Conservation (phyloP, 2,888 invertebrate species). For the Arenicola marina region DNA sequence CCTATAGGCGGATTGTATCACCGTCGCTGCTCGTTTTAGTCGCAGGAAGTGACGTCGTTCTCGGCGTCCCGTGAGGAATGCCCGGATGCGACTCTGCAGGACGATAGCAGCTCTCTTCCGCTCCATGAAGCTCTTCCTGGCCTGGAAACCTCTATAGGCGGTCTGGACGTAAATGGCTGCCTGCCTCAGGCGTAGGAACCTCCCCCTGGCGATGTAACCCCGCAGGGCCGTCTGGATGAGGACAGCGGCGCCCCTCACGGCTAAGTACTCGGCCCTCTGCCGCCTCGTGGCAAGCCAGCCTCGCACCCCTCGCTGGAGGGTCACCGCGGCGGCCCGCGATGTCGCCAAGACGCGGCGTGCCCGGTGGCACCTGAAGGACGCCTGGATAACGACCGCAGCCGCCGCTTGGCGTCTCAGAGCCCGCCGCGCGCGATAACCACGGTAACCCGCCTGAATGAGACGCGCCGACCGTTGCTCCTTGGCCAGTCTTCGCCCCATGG, state of each 20-base stretch:
- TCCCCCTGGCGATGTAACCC: neutral
- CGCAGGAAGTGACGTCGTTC: neutral
- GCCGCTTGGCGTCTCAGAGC: no score
- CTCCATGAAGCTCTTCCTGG: neutral
- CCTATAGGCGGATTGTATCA: conserved; percentile 31
- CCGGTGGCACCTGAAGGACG: no score
- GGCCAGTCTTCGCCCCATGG: no score
- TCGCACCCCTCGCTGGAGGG: conserved; percentile 25
- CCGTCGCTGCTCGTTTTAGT: conserved; percentile 23
- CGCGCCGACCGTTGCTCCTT: no score
- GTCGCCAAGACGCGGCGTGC: no score
- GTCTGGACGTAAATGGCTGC: neutral
- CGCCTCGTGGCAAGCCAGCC: neutral
- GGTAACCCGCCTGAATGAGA: no score
- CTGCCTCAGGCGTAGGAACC: neutral
- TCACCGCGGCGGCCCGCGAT: conserved; percentile 20
- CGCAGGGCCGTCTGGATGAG: conserved; percentile 9
- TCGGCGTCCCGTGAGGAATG: neutral
- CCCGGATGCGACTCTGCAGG: conserved; percentile 24
- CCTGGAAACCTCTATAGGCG: neutral
- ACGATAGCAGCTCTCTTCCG: conserved; percentile 17
- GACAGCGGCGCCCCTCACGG: neutral
- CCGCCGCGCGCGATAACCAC: no score
- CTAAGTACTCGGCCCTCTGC: neutral
- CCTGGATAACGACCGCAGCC: no score